phyloP scores from a whole-genome alignment of 2,888 invertebrate genomes.

The Hypercompe scribonia region DNA sequence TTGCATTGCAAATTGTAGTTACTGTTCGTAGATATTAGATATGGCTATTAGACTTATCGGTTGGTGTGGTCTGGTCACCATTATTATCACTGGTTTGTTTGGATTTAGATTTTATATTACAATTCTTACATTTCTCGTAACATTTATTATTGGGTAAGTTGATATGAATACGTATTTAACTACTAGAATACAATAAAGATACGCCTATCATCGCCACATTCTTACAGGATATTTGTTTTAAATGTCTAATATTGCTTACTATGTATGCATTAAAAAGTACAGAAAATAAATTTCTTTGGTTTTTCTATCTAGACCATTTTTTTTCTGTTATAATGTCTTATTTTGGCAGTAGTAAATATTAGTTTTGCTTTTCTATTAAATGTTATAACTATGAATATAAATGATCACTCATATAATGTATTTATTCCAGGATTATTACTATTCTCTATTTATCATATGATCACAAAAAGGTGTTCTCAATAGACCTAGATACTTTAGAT shows the following conservation, averaged over 20 bases:
- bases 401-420: background rate
- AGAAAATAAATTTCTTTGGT: background rate
- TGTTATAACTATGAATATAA: too few relatives aligned
- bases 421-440: constrained; percentile 69
- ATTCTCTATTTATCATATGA: constrained; percentile 78
- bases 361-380: background rate
- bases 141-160: constrained; percentile 81
- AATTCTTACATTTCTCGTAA: constrained; percentile 71
- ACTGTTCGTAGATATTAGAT: constrained; percentile 41
- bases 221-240: background rate
- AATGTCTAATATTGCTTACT: background rate
- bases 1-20: constrained; percentile 53
- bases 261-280: background rate
- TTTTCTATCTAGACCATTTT: background rate
- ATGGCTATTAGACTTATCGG: constrained; percentile 70
- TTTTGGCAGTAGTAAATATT: background rate
- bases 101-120: constrained; percentile 77
- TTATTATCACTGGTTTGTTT: constrained; percentile 75
- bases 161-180: constrained; percentile 32
- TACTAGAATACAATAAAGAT: constrained; percentile 24
- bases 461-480: constrained; percentile 72
- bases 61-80: constrained; percentile 78
- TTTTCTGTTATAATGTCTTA: background rate
- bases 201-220: constrained; percentile 13
- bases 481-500: constrained; percentile 78